Conservation (phyloP, 2,888 invertebrate species). For the Agrochola lychnidis region DNA sequence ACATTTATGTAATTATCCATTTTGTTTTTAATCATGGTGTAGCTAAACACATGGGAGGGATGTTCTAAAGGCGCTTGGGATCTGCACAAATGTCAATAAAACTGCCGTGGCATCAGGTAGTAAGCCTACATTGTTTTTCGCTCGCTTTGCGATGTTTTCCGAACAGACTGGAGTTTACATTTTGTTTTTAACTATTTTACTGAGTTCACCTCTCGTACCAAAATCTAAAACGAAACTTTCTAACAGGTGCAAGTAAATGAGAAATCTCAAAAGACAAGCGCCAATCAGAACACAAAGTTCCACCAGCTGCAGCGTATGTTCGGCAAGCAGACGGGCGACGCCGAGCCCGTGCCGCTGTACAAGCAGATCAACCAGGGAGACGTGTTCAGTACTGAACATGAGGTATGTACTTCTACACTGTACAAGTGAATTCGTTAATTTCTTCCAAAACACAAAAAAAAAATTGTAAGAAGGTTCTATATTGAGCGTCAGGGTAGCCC, state of each 20-base stretch:
- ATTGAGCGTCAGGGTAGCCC: too few species aligned
- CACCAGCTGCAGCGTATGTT: conserved; percentile 95
- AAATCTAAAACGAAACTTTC: not conserved
- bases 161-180: not conserved
- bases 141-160: not conserved
- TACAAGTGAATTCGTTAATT: not conserved
- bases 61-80: not conserved
- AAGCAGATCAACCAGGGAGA: conserved; percentile 91
- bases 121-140: not conserved
- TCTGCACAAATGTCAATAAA: not conserved
- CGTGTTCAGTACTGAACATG: conserved; percentile 91
- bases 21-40: not conserved
- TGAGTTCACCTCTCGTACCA: too few species aligned
- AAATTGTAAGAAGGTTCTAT: too few species aligned
- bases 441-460: not conserved
- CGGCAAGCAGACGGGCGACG: conserved; percentile 90
- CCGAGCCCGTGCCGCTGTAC: conserved; percentile 88
- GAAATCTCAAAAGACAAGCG: conserved; percentile 94
- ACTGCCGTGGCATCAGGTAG: not conserved
- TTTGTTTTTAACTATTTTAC: not conserved
- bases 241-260: conserved; percentile 87
- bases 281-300: conserved; percentile 95
- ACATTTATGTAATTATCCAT: not conserved
- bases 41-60: not conserved
- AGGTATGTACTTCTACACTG: conserved; percentile 77